Evolutionary conservation across 1,140 invertebrate species (phyloP).

Genomic region (Caerostris extrusa): DNA sequence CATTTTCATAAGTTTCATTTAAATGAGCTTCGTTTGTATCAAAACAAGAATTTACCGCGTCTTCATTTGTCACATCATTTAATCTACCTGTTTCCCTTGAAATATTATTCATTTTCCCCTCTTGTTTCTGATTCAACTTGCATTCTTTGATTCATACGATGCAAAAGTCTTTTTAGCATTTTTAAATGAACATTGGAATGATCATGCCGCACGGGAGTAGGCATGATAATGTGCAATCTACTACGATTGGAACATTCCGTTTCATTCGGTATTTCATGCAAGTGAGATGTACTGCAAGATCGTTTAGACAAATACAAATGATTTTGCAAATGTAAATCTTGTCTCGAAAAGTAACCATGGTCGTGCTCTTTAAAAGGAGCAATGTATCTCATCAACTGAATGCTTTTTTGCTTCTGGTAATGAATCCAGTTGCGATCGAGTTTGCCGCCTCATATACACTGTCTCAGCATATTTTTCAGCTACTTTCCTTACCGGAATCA

Average conservation of each 20-base stretch:
- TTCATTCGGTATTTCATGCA: constrained; percentile 41
- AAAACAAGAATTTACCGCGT: neutral
- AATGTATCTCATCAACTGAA: constrained; percentile 44
- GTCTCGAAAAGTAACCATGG: neutral
- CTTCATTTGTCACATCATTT: neutral
- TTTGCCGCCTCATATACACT: constrained; percentile 48
- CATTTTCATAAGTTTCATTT: neutral
- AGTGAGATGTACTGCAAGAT: constrained; percentile 52
- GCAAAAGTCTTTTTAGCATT: neutral
- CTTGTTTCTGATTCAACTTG: neutral
- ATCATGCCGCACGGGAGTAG: neutral
- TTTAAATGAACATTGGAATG: constrained; percentile 1
- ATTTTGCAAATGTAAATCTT: neutral
- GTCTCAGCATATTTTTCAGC: constrained; percentile 71
- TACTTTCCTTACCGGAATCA: constrained; percentile 70
- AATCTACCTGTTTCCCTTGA: neutral
- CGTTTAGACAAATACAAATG: constrained; percentile 1
- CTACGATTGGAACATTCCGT: neutral
- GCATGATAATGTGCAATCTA: constrained; percentile 27
- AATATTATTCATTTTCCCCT: neutral
- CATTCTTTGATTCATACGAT: neutral
- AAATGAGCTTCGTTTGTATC: neutral
- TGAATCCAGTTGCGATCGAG: constrained; percentile 50
- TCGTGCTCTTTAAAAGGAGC: neutral
- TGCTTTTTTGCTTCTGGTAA: constrained; percentile 40